Evolutionary conservation across 2,797 vertebrate genomes (phyloP).

Genomic region (Carcharodon carcharias): DNA sequence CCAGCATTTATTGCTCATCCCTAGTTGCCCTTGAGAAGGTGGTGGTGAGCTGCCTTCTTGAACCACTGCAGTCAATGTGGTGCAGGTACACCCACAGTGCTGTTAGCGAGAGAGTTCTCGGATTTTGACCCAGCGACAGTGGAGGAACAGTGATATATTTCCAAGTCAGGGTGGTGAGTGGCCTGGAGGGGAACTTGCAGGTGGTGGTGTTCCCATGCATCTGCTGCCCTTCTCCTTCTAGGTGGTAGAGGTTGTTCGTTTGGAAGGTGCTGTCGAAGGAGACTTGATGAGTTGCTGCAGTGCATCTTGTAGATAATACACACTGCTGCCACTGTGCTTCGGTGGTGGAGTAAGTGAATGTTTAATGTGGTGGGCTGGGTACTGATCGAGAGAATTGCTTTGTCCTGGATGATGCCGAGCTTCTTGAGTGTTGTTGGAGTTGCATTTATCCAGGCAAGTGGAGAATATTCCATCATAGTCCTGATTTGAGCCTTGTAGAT

Average conservation of each 20-base stretch:
- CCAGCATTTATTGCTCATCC: neutral
- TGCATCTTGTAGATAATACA: no score
- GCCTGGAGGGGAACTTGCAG: neutral
- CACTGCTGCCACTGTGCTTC: neutral
- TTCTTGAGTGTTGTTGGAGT: neutral
- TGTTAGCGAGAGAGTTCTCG: neutral
- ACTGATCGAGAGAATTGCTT: neutral
- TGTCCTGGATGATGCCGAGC: neutral
- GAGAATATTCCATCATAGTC: neutral
- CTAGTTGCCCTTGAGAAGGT: neutral
- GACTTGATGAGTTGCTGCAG: neutral
- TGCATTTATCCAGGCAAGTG: neutral
- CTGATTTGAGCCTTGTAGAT: neutral
- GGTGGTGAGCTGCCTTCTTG: neutral
- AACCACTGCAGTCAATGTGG: neutral
- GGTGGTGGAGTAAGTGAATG: neutral
- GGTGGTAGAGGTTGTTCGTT: no score
- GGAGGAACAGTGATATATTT: neutral
- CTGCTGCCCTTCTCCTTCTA: neutral
- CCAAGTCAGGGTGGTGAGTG: neutral
- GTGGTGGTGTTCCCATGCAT: neutral
- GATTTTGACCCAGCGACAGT: neutral
- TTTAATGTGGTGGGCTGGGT: neutral
- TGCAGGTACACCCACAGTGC: neutral
- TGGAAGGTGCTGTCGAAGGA: neutral